A percentile compares a stretch with the other conserved stretches of the same genome.
Conservation (phyloP, 2,888 invertebrate species). For the Corbicula japonica region DNA sequence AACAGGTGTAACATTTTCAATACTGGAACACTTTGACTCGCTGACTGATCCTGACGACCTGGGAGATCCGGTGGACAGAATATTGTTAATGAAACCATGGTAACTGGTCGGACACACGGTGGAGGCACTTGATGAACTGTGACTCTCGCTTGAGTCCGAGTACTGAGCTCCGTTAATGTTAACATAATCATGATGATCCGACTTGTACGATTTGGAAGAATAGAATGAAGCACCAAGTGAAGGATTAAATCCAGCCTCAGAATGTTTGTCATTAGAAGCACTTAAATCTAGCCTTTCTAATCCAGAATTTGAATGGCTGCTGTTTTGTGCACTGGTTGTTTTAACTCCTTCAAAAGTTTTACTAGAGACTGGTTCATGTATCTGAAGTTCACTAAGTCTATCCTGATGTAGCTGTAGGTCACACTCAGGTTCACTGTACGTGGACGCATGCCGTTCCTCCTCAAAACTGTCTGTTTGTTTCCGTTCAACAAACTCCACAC, state of each 20-base stretch:
- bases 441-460: constrained; percentile 53
- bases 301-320: constrained; percentile 2
- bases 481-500: constrained; percentile 41
- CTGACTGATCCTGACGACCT: constrained; percentile 61
- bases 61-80: constrained; percentile 51
- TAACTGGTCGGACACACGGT: constrained; percentile 43
- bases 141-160: constrained; percentile 54
- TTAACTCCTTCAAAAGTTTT: neutral
- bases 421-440: constrained; percentile 65
- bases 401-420: constrained; percentile 59
- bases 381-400: constrained; percentile 43
- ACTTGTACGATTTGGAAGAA: constrained; percentile 6
- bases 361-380: constrained; percentile 34
- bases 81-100: constrained; percentile 48
- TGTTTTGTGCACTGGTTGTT: neutral
- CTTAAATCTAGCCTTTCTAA: no score
- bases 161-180: constrained; percentile 50
- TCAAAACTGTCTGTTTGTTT: constrained; percentile 40
- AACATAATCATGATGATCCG: constrained; percentile 61
- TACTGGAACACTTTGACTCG: constrained; percentile 71
- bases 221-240: constrained; percentile 18
- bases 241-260: constrained; percentile 16
- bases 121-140: constrained; percentile 43
- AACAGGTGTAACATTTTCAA: constrained; percentile 78
- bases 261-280: constrained; percentile 7